Percentiles rank a stretch among this genome's conserved stretches.
These are phyloP conservation scores for Chaenocephalus aceratus DNA, from an alignment of 2,113 vertebrate genomes.

Conservation along the genomic window DNA sequence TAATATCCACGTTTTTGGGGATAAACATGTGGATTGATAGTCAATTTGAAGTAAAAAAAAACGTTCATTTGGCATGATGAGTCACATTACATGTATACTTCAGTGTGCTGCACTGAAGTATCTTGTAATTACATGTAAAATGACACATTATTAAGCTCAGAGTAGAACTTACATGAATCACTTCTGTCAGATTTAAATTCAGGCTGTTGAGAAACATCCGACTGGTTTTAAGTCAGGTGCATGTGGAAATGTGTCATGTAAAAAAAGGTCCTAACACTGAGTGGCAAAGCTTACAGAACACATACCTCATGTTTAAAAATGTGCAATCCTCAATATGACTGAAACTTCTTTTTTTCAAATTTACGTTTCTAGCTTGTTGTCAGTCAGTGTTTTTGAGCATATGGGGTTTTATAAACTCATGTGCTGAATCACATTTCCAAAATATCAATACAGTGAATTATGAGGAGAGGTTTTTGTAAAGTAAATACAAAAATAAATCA, in stretches of 20 bases:
- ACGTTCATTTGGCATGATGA: constrained; percentile 32
- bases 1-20: no score
- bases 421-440: neutral
- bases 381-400: constrained; percentile 1
- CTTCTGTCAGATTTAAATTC: constrained; percentile 54
- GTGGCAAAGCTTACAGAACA: constrained; percentile 42
- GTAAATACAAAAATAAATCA: neutral
- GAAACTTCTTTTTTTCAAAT: constrained; percentile 3
- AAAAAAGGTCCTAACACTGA: constrained; percentile 33
- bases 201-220: constrained; percentile 6
- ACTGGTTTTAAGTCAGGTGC: constrained; percentile 36
- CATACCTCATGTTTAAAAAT: constrained; percentile 19
- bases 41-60: constrained; percentile 17
- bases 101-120: constrained; percentile 19
- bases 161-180: constrained; percentile 45
- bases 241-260: constrained; percentile 8
- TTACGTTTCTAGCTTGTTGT: constrained; percentile 5
- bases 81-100: constrained; percentile 39
- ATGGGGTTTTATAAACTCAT: constrained; percentile 17
- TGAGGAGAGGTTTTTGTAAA: neutral
- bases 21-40: neutral
- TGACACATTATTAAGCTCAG: constrained; percentile 36
- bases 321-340: neutral
- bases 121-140: constrained; percentile 56
- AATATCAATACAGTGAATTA: no score